Evolutionary conservation across 2,797 vertebrate genomes (phyloP).

Genomic region (Tokudaia muenninki): DNA sequence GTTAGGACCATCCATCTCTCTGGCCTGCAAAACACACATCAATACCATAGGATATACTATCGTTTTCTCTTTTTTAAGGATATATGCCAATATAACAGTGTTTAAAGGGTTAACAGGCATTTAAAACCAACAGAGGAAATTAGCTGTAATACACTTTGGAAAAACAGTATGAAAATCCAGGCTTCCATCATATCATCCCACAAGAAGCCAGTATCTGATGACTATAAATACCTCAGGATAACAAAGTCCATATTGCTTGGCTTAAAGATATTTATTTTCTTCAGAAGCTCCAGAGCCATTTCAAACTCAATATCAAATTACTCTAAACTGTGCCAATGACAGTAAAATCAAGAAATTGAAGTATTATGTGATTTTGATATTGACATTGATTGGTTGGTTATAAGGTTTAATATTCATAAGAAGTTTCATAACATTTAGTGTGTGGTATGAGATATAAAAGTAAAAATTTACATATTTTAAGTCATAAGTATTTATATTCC

Average conservation of each 20-base stretch:
- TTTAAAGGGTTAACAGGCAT: slow-evolving; percentile 68
- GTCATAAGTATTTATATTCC: neutral
- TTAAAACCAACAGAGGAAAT: slow-evolving; percentile 73
- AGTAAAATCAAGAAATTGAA: neutral
- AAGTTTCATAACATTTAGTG: neutral
- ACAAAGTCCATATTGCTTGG: slow-evolving; percentile 1
- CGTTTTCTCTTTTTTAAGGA: slow-evolving; percentile 62
- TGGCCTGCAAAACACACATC: slow-evolving; percentile 65
- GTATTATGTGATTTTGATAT: neutral
- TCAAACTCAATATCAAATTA: neutral
- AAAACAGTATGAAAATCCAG: slow-evolving; percentile 51
- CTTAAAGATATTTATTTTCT: neutral
- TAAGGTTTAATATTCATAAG: neutral
- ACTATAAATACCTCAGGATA: slow-evolving; percentile 10
- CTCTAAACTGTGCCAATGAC: neutral
- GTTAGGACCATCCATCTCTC: slow-evolving; percentile 75
- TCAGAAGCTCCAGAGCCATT: neutral
- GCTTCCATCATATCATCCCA: slow-evolving; percentile 36
- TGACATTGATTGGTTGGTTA: neutral
- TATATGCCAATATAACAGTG: slow-evolving; percentile 65
- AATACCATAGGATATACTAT: slow-evolving; percentile 73
- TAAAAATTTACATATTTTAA: neutral
- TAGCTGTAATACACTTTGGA: slow-evolving; percentile 38
- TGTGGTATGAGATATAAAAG: neutral
- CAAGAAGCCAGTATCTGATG: neutral